A percentile compares a stretch with the other conserved stretches of the same genome.
Conservation (phyloP, 2,888 invertebrate genomes). For the Tenthredo notha region DNA sequence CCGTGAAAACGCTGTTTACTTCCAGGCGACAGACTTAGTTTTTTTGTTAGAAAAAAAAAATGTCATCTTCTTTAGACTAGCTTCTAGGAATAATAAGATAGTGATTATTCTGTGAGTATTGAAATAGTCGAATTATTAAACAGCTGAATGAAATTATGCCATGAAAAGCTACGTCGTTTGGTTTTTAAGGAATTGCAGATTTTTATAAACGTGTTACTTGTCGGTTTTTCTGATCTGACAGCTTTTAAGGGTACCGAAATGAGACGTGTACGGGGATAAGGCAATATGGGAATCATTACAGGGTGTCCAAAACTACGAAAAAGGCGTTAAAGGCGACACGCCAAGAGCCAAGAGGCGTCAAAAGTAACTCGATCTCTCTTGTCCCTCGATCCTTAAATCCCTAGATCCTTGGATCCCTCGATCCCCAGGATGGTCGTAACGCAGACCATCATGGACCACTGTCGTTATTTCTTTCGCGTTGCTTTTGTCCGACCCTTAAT, state of each 20-base stretch:
- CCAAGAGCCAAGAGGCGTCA: constrained; percentile 24
- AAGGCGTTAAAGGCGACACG: not conserved
- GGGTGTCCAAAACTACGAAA: constrained; percentile 34
- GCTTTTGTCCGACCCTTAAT: constrained; percentile 27
- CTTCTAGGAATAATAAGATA: not conserved
- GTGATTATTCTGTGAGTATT: not conserved
- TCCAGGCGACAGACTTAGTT: constrained; percentile 17
- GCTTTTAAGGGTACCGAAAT: not conserved
- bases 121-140: not conserved
- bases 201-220: constrained; percentile 1
- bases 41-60: not conserved
- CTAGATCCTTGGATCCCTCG: constrained; percentile 9
- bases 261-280: constrained; percentile 1
- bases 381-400: constrained; percentile 33
- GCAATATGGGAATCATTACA: constrained; percentile 43
- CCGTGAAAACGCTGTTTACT: constrained; percentile 41
- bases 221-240: not conserved
- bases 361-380: constrained; percentile 45
- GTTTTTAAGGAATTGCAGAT: not conserved
- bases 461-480: constrained; percentile 15
- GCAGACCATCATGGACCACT: not conserved
- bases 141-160: not conserved
- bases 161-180: not conserved
- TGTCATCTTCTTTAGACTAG: not conserved
- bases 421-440: not conserved